These are phyloP conservation scores for Acrobasis suavella DNA, from an alignment of 2,888 invertebrate species.

Conservation along the genomic window DNA sequence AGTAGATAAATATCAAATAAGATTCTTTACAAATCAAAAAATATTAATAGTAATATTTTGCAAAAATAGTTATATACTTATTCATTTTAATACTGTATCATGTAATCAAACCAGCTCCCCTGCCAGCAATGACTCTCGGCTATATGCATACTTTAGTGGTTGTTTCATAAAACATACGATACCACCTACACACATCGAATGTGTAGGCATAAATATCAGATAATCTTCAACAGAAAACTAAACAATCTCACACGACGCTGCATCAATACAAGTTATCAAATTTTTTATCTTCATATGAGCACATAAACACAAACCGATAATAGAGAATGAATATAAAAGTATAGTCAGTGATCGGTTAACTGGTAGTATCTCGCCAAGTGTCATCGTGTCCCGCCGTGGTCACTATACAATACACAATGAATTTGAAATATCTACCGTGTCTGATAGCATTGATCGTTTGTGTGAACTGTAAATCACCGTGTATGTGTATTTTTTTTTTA, in stretches of 20 bases:
- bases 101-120: slow-evolving; percentile 20
- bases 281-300: neutral
- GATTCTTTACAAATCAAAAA: neutral
- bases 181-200: neutral
- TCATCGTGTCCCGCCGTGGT: slow-evolving; percentile 58
- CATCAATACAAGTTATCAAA: slow-evolving; percentile 17
- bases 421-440: slow-evolving; percentile 61
- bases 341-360: slow-evolving; percentile 43
- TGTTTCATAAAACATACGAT: slow-evolving; percentile 13
- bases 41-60: too few relatives aligned
- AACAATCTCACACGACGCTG: neutral
- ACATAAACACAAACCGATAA: slow-evolving; percentile 35
- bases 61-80: too few relatives aligned
- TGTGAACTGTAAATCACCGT: slow-evolving; percentile 63
- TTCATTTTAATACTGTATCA: slow-evolving; percentile 6
- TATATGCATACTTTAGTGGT: slow-evolving; percentile 9
- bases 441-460: slow-evolving; percentile 57
- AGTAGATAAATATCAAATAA: neutral
- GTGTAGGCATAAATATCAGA: neutral
- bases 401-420: slow-evolving; percentile 72
- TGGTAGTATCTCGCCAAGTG: slow-evolving; percentile 56
- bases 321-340: slow-evolving; percentile 65
- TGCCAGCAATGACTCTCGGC: slow-evolving; percentile 31
- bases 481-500: slow-evolving; percentile 52
- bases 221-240: neutral